These are phyloP conservation scores for Microplitis manilae DNA, from an alignment of 2,888 invertebrate genomes.

Conservation along the genomic window DNA sequence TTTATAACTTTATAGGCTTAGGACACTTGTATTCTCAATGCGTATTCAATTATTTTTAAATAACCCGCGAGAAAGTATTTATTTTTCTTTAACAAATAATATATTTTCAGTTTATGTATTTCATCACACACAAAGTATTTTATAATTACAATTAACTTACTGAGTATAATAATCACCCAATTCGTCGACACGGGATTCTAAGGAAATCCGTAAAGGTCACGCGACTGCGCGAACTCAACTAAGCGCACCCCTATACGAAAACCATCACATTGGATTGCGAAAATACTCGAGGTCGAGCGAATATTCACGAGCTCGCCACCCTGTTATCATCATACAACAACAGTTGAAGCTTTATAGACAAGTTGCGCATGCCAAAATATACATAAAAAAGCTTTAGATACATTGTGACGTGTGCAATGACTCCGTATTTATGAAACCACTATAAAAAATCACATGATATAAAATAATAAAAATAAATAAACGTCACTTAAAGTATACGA, in stretches of 20 bases:
- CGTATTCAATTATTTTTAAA: not conserved
- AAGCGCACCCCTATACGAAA: slow-evolving; percentile 61
- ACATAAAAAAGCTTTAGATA: slow-evolving; percentile 3
- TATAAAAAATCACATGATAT: not conserved
- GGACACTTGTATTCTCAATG: not conserved
- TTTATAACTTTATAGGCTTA: slow-evolving; percentile 29
- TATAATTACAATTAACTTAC: slow-evolving; percentile 32
- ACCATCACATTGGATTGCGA: slow-evolving; percentile 50
- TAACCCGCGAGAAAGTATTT: slow-evolving; percentile 28
- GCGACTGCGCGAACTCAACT: slow-evolving; percentile 63
- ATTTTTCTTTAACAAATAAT: not conserved
- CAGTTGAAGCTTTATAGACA: not conserved
- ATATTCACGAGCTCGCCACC: slow-evolving; percentile 51
- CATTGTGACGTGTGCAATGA: not conserved
- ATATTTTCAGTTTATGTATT: not conserved
- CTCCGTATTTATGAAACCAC: not conserved
- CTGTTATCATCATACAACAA: slow-evolving; percentile 4
- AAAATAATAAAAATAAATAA: too few species aligned
- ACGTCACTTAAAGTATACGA: too few species aligned
- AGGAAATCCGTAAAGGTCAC: slow-evolving; percentile 45
- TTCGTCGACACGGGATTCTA: slow-evolving; percentile 33
- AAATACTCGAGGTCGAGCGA: slow-evolving; percentile 51
- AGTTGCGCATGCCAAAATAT: slow-evolving; percentile 5
- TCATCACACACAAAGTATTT: slow-evolving; percentile 1
- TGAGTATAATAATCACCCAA: slow-evolving; percentile 33